Base-by-base conservation (phyloP, 1,140 invertebrate genomes). In the Drosophila jambulina region DNA sequence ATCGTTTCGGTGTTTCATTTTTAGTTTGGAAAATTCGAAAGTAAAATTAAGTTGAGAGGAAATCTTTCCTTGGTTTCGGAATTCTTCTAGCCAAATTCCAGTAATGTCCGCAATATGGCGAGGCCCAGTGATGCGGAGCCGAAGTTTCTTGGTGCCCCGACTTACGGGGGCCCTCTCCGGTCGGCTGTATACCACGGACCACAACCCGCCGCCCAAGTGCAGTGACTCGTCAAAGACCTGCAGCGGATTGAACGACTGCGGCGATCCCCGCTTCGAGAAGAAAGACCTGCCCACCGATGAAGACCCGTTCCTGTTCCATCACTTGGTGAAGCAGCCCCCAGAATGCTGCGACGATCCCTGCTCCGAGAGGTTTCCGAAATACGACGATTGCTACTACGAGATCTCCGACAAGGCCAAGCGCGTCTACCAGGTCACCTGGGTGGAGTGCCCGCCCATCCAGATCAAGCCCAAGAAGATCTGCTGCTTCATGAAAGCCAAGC, bases 381-480 rank as follows among this genome's bases (percentile, higher is more conserved):
- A 59, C 13, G 85, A 90, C 32, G 57, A 85, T 12, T 79, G 80
- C 29, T 79, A 59, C 42, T 90, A 90, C 38, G 13, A 70, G 15
- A 77, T 82, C 12, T 79, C 85, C 0, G 85, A 88, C 38, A 90
- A 90, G 32, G 46, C 32, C 4, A 85, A 85, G 12, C 81, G 85
- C 12, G 61, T 79, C 6, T 90, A 86, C 42, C 85, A 91, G 53
- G 64, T 90, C 8, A 90, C 86, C 34, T 88, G 85, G 85, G 80
- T 75, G 29, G 85, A 88, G 34, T 88, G 85, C 9, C 85, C 85
- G 1, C 78, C 81, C 1, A 46, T 88, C 7, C 17, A 85, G 23
- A 79, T 88, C 23, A 85, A 91, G 32, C 85, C 85, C 7, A 91
- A 77, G 25, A 90, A 90, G 45, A 83, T 90, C 6, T 90, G 85